Evolutionary conservation across 2,113 vertebrate species (phyloP).

Genomic region (Microcebus griseorufus): DNA sequence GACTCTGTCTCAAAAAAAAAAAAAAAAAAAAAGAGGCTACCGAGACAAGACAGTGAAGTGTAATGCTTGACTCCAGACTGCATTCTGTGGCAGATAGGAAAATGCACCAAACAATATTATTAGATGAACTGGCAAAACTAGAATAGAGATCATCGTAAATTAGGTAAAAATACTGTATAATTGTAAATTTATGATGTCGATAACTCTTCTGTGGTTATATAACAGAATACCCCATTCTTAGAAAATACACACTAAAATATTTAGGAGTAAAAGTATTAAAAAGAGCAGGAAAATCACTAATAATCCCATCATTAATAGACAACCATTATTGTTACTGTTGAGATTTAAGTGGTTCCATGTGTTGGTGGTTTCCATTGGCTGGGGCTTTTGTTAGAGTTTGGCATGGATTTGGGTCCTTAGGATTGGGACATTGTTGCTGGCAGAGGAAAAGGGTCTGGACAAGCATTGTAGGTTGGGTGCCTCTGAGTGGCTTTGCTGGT

Average conservation of each 20-base stretch:
- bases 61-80: background rate
- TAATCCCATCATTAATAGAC: background rate
- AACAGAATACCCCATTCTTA: background rate
- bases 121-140: background rate
- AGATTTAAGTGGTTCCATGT: background rate
- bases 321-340: background rate
- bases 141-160: background rate
- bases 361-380: background rate
- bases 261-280: background rate
- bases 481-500: background rate
- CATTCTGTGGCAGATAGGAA: background rate
- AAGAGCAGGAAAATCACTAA: background rate
- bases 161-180: background rate
- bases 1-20: no score
- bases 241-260: no score
- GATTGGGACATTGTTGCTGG: background rate
- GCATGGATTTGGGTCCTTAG: background rate
- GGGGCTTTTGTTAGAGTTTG: background rate
- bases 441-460: background rate
- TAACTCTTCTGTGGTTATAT: constrained; percentile 34
- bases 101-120: background rate
- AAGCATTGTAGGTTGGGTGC: background rate
- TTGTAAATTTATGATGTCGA: background rate
- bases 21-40: background rate
- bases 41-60: background rate